Percentiles rank a stretch among this genome's conserved stretches.
These are phyloP conservation scores for Lucifuga dentata DNA, from an alignment of 2,113 vertebrate species.

Conservation along the genomic window DNA sequence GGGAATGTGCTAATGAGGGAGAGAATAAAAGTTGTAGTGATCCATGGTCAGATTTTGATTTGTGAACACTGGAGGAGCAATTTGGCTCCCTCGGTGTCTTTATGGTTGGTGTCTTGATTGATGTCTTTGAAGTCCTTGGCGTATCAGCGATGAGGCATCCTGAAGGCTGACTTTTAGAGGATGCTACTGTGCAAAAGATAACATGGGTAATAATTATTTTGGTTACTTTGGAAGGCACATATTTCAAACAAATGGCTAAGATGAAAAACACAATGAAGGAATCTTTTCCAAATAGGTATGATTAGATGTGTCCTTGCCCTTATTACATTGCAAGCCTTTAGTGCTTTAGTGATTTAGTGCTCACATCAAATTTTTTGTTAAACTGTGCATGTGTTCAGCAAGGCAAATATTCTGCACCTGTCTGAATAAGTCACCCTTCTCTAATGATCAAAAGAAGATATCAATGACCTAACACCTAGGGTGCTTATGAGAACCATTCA, in stretches of 20 bases:
- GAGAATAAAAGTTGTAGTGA: constrained; percentile 27
- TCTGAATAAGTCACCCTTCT: no score
- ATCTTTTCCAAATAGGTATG: constrained; percentile 1
- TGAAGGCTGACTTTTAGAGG: constrained; percentile 27
- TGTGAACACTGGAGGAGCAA: constrained; percentile 15
- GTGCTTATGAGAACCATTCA: no score
- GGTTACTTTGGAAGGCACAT: constrained; percentile 1
- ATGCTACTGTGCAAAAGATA: constrained; percentile 42
- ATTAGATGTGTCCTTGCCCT: constrained; percentile 1
- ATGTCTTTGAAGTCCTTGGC: constrained; percentile 38
- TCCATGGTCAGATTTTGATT: constrained; percentile 30
- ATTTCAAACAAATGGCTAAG: background rate
- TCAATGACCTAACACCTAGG: no score
- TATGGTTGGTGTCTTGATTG: constrained; percentile 35
- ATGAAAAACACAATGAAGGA: no score
- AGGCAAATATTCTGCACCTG: no score
- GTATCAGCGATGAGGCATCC: constrained; percentile 14
- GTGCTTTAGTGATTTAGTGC: background rate
- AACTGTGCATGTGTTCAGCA: no score
- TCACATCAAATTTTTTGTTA: no score
- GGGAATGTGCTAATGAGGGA: constrained; percentile 25
- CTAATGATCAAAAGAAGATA: no score
- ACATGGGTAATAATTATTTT: constrained; percentile 7
- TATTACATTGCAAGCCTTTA: background rate
- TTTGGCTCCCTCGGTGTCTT: constrained; percentile 20